Evolutionary conservation across 1,140 invertebrate species (phyloP).

Genomic region (Orchestia grillus): DNA sequence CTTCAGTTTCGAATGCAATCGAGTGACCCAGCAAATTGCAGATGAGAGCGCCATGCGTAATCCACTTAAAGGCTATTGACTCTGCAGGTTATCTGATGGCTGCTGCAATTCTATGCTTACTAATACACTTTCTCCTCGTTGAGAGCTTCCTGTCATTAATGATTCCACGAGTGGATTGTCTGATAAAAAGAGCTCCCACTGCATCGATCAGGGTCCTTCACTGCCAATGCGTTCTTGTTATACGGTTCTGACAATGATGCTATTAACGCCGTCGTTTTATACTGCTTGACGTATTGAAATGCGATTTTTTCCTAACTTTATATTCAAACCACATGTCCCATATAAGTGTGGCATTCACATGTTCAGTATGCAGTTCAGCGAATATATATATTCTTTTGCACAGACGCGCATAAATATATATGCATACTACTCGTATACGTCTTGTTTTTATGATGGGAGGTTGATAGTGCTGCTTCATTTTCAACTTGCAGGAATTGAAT

Average conservation of each 20-base stretch:
- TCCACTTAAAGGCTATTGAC: constrained; percentile 48
- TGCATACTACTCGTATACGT: not conserved
- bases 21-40: constrained; percentile 40
- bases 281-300: not conserved
- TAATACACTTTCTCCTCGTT: constrained; percentile 52
- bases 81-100: constrained; percentile 22
- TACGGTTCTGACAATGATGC: not conserved
- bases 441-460: not conserved
- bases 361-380: not conserved
- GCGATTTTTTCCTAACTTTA: not conserved
- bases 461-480: not conserved
- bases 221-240: not conserved
- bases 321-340: not conserved
- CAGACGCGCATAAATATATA: not conserved
- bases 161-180: constrained; percentile 48
- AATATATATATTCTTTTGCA: too few species aligned
- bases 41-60: constrained; percentile 18
- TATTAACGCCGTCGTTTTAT: not conserved
- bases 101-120: constrained; percentile 48
- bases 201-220: not conserved
- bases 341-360: not conserved
- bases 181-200: constrained; percentile 11
- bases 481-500: not conserved
- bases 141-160: constrained; percentile 55
- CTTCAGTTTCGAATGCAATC: constrained; percentile 17